phyloP scores from a whole-genome alignment of 2,888 invertebrate species.

The Brachyptera putata region DNA sequence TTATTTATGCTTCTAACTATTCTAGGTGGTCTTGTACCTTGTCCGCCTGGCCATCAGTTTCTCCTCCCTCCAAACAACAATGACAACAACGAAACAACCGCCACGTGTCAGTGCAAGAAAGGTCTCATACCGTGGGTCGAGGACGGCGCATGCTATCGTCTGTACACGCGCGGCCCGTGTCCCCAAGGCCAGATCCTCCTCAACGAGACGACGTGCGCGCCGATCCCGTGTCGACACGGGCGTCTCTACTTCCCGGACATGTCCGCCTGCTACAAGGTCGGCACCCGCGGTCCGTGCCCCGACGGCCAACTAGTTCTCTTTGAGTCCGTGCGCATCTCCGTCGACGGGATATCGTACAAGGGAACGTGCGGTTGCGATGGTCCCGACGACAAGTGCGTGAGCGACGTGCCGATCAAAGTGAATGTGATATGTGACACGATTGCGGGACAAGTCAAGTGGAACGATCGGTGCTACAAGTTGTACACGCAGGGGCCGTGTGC shows the following conservation, averaged over 20 bases:
- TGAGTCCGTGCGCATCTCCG: conserved; percentile 70
- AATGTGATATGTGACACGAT: conserved; percentile 49
- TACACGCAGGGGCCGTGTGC: conserved; percentile 75
- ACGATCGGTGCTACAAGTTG: conserved; percentile 68
- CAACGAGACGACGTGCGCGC: conserved; percentile 62
- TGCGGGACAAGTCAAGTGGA: conserved; percentile 60
- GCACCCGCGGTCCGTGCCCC: conserved; percentile 70
- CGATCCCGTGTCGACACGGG: conserved; percentile 69
- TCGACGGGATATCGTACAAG: conserved; percentile 78
- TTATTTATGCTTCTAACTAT: no score
- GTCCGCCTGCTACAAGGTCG: conserved; percentile 72
- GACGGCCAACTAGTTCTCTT: conserved; percentile 71
- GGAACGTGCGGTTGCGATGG: conserved; percentile 61
- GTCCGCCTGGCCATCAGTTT: conserved; percentile 68
- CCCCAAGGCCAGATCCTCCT: conserved; percentile 53
- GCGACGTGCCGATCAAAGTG: no score
- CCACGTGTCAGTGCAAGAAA: conserved; percentile 65
- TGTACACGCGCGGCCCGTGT: conserved; percentile 78
- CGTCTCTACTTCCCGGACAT: conserved; percentile 71
- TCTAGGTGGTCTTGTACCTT: conserved; percentile 71
- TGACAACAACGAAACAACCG: conserved; percentile 41
- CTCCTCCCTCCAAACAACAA: conserved; percentile 47
- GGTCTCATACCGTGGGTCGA: conserved; percentile 58
- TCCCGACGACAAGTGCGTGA: conserved; percentile 29
- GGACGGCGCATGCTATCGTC: conserved; percentile 68